Evolutionary conservation across 53 echinoderm and acorn worm species (phyloP).

Genomic region (Hippasteria phrygiana): DNA sequence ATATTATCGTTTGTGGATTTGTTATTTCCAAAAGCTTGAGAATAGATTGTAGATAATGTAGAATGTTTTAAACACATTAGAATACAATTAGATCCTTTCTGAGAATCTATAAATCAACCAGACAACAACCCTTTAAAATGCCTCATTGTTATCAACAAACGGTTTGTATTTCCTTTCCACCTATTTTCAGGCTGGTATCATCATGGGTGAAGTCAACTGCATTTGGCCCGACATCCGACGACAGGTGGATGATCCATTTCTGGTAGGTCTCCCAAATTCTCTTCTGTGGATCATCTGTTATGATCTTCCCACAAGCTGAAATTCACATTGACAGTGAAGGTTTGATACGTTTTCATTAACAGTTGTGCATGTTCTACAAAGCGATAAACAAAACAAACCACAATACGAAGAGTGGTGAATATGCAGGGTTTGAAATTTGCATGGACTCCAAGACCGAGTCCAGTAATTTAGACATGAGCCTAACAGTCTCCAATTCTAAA

Average conservation of each 20-base stretch:
- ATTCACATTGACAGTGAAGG: not conserved
- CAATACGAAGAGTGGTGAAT: no score
- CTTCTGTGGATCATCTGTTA: not conserved
- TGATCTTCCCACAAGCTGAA: not conserved
- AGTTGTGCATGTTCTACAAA: no score
- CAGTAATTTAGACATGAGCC: not conserved
- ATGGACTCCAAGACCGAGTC: not conserved
- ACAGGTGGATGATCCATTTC: constrained; percentile 96
- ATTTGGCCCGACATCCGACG: constrained; percentile 96
- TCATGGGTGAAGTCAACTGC: constrained; percentile 98
- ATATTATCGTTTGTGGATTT: no score
- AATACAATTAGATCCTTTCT: no score
- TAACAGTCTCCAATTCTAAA: not conserved
- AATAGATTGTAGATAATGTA: no score
- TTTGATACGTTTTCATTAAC: no score
- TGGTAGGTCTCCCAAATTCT: constrained; percentile 63
- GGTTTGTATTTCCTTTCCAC: not conserved
- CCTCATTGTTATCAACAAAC: not conserved
- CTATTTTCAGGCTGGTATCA: constrained; percentile 81
- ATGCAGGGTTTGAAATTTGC: not conserved
- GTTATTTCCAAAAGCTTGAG: no score
- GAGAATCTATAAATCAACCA: not conserved
- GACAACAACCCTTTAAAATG: not conserved
- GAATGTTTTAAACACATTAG: no score
- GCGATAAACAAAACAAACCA: not conserved